Evolutionary conservation across 2,888 invertebrate species (phyloP), one percentile per base, ranked within the genome.

Genomic region (Luperina testacea): DNA sequence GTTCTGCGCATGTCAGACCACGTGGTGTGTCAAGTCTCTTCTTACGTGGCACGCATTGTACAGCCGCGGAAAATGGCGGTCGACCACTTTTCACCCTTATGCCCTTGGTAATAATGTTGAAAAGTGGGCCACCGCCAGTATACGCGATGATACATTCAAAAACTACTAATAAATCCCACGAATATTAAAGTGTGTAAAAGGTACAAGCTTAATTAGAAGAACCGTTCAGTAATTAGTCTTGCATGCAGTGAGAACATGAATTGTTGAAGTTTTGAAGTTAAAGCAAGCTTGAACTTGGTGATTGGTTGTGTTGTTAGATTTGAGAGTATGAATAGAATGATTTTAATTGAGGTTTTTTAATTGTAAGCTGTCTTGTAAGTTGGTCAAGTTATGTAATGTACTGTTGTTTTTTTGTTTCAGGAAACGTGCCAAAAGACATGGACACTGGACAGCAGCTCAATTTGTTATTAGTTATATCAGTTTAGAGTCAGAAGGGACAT

Each of bases 131-230:
- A 45, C 45, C 9, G 45, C 45, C 45, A 45, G 42, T 42, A 8
- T 42, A 9, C 42, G 42, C 9, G 42, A 42, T 42, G 42, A 9
- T 42, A 42, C 6, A 32, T 75, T 53, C 7, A 65, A 65, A 48
- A 73, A 13, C 15, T 20, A 57, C 9, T 11, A 71, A 81, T 27
- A 61, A 65, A 79, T 86, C 86, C 76, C 84, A 84, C 83, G 84
- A 79, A 79, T 72, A 77, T 87, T 80, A 77, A 77, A 70, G n/a
- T 84, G 75, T 76, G 69, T 77, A 59, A 27, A 69, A 74, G 65
- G 67, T 77, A 86, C 67, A 80, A 64, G 72, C 72, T 79, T 73
- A 77, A 84, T 87, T 84, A 85, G 71, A 77, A 77, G 72, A 75
- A 87, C 84, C 63, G 85, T 84, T 74, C 45, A 32, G 9, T 71